Conservation (phyloP, 2,113 vertebrate species). For the Oostethus manadensis region DNA sequence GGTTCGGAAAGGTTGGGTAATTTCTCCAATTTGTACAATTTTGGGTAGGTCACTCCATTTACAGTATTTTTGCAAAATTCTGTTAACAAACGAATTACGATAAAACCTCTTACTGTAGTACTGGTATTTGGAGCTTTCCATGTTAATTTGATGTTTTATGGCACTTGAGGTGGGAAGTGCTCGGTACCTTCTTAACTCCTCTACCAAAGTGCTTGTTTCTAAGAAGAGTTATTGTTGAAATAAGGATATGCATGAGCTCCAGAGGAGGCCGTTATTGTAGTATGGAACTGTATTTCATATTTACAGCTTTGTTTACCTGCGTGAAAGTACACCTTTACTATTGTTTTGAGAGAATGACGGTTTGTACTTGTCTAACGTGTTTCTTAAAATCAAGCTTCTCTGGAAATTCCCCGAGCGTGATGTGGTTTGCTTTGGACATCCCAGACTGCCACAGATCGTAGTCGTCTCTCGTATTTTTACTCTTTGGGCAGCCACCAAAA, state of each 20-base stretch:
- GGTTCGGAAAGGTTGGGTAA: too few species aligned
- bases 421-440: constrained; percentile 48
- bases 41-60: too few species aligned
- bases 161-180: constrained; percentile 18
- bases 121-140: constrained; percentile 29
- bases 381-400: constrained; percentile 60
- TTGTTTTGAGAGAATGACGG: constrained; percentile 47
- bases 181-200: constrained; percentile 41
- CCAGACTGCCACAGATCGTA: constrained; percentile 35
- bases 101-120: not conserved
- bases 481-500: constrained; percentile 26
- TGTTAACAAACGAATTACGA: too few species aligned
- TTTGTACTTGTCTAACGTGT: constrained; percentile 41
- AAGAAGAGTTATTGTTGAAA: constrained; percentile 32
- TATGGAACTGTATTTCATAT: constrained; percentile 23
- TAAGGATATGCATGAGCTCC: constrained; percentile 36
- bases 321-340: constrained; percentile 5
- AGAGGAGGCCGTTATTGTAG: constrained; percentile 19
- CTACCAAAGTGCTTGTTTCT: constrained; percentile 25
- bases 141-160: constrained; percentile 48
- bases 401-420: constrained; percentile 54
- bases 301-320: constrained; percentile 13
- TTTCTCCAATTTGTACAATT: too few species aligned
- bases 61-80: too few species aligned
- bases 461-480: constrained; percentile 38